phyloP scores from a whole-genome alignment of 23 tunicate species.

The Styela plicata region DNA sequence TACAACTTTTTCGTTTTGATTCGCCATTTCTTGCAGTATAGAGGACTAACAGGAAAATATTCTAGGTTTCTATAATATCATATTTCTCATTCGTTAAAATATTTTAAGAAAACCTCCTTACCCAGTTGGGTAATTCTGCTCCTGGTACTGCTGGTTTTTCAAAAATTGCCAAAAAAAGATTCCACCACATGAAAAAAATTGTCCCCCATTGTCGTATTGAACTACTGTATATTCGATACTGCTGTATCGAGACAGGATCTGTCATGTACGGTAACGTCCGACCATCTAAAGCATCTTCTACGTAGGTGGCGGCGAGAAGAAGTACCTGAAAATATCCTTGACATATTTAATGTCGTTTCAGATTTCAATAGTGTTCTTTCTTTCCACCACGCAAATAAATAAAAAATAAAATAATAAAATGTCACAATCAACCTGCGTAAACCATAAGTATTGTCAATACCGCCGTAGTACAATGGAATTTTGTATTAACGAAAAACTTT shows the following conservation, averaged over 20 bases:
- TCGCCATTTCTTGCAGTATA: no score
- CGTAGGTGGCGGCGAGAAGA: constrained; percentile 61
- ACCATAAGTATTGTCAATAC: no score
- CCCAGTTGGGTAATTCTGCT: constrained; percentile 62
- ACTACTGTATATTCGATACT: constrained; percentile 61
- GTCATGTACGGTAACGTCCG: constrained; percentile 80
- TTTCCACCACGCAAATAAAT: not conserved
- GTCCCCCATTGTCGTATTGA: constrained; percentile 42
- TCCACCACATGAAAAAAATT: constrained; percentile 55
- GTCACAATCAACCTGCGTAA: not conserved
- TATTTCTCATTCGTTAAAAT: no score
- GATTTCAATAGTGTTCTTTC: not conserved
- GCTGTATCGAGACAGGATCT: constrained; percentile 41
- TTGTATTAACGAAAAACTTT: not conserved
- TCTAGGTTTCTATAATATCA: no score
- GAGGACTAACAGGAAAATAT: no score
- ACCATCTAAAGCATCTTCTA: constrained; percentile 81
- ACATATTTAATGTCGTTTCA: not conserved
- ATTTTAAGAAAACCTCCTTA: constrained; percentile 23
- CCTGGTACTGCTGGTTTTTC: constrained; percentile 82
- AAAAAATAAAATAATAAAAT: no score
- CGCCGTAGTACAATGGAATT: no score
- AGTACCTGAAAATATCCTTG: constrained; percentile 29
- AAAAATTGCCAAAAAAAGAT: constrained; percentile 62
- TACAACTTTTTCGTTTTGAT: no score